Conservation (phyloP, 1,140 invertebrate genomes). For the Orchestia grillus region DNA sequence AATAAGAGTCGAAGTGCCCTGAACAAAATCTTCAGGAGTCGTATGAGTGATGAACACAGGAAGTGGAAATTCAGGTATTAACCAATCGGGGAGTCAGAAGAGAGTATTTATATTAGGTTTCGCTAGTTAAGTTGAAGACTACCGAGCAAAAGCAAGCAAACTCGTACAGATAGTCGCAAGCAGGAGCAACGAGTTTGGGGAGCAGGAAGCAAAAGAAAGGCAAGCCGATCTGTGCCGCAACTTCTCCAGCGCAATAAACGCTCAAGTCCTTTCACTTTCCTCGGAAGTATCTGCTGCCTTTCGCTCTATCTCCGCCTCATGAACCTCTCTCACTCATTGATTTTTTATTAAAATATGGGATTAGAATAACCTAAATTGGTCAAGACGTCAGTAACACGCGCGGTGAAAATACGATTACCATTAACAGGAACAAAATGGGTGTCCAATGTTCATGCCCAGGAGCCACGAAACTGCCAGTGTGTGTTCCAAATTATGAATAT, state of each 20-base stretch:
- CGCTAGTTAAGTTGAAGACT: neutral
- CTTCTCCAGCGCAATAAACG: neutral
- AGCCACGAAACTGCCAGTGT: neutral
- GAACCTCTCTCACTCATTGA: neutral
- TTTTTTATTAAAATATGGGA: neutral
- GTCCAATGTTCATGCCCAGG: neutral
- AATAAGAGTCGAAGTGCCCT: neutral
- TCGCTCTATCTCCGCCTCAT: neutral
- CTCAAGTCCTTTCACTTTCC: slow-evolving; percentile 31
- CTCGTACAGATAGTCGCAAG: neutral
- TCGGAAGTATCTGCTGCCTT: neutral
- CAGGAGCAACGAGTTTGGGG: neutral
- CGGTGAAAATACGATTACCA: neutral
- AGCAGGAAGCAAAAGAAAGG: slow-evolving; percentile 17
- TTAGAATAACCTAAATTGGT: neutral
- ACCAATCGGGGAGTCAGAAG: neutral
- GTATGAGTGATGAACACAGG: neutral
- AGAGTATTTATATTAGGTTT: neutral
- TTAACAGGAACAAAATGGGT: neutral
- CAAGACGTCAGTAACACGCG: neutral
- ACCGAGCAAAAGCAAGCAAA: neutral
- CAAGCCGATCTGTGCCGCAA: neutral
- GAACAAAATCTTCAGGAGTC: neutral
- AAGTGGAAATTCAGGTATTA: neutral
- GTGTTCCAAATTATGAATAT: neutral